A percentile compares a stretch with the other conserved stretches of the same genome.
Evolutionary conservation across 2,113 vertebrate species (phyloP).

Genomic region (Dromiciops gliroides): DNA sequence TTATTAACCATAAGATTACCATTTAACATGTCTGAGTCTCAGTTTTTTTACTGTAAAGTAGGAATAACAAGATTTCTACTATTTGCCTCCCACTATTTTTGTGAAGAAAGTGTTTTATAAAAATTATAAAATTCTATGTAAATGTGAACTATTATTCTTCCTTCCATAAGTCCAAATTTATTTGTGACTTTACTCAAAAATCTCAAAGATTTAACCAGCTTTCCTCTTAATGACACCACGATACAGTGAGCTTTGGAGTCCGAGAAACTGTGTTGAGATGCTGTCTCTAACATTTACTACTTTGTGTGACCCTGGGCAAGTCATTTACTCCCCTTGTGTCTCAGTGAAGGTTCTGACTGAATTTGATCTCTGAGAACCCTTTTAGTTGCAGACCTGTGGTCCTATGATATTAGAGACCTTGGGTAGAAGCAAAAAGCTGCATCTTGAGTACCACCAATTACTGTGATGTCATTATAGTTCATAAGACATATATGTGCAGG

Average conservation of each 20-base stretch:
- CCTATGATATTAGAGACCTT: conserved; percentile 25
- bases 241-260: neutral
- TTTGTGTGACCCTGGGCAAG: neutral
- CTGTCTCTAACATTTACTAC: neutral
- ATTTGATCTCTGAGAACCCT: neutral
- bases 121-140: neutral
- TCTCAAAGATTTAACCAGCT: conserved; percentile 20
- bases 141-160: neutral
- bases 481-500: neutral
- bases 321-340: neutral
- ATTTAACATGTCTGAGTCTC: neutral
- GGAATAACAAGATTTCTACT: neutral
- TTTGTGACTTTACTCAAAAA: neutral
- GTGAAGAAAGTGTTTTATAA: neutral
- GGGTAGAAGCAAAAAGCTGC: neutral
- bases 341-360: neutral
- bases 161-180: neutral
- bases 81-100: neutral
- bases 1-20: neutral
- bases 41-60: neutral
- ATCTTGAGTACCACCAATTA: neutral
- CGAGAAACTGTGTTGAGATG: neutral
- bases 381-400: neutral
- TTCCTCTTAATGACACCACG: neutral
- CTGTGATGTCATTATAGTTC: neutral